phyloP scores from a whole-genome alignment of 2,113 vertebrate genomes.

The Phalacrocorax aristotelis region DNA sequence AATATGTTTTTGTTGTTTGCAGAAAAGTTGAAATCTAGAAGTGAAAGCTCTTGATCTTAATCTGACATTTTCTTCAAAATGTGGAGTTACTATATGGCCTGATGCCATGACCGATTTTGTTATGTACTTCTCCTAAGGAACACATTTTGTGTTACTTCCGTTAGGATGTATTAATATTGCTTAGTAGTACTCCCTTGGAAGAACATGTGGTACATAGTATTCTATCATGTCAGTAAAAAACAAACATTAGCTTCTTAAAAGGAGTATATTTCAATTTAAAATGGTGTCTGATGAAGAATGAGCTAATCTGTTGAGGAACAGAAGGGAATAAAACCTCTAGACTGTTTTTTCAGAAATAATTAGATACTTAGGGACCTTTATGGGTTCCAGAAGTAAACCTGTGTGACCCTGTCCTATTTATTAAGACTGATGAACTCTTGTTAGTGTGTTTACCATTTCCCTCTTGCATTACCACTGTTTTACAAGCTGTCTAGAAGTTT shows the following conservation, averaged over 20 bases:
- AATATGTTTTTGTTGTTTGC: background rate
- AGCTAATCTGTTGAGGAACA: conserved; percentile 56
- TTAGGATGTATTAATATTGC: conserved; percentile 21
- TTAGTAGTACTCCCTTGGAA: conserved; percentile 35
- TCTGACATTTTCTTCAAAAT: background rate
- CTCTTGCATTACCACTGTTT: conserved; percentile 66
- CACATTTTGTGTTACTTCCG: background rate
- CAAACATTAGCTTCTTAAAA: conserved; percentile 42
- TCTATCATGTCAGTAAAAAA: conserved; percentile 13
- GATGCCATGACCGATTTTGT: background rate
- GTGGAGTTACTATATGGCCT: background rate
- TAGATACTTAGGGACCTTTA: conserved; percentile 78
- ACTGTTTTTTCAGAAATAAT: conserved; percentile 76
- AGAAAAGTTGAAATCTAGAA: background rate
- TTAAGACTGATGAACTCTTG: conserved; percentile 71
- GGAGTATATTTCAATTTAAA: conserved; percentile 60
- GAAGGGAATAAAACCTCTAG: conserved; percentile 49
- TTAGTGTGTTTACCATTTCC: conserved; percentile 64
- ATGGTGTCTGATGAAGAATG: conserved; percentile 62
- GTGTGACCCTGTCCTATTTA: conserved; percentile 72
- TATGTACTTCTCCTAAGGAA: background rate
- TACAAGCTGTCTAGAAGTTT: conserved; percentile 68
- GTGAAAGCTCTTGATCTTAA: background rate
- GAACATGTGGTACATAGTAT: background rate
- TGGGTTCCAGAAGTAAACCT: conserved; percentile 68